phyloP scores from a whole-genome alignment of 1,140 invertebrate genomes.

The Ceratina japonica region DNA sequence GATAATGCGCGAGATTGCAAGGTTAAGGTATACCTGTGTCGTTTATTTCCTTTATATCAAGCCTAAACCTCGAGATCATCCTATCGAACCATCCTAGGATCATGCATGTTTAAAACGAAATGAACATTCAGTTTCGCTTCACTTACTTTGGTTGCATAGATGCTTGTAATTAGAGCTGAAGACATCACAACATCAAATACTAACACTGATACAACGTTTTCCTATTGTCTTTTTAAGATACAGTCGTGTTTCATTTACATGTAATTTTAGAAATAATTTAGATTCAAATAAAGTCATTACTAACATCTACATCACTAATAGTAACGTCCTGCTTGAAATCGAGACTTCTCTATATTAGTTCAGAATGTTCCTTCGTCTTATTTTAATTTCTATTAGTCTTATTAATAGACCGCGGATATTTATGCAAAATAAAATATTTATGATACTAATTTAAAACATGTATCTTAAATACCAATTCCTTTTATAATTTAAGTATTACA shows the following conservation, averaged over 20 bases:
- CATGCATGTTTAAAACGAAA: conserved; percentile 72
- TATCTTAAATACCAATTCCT: too few species aligned
- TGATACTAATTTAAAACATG: too few species aligned
- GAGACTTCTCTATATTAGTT: not conserved
- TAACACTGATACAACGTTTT: conserved; percentile 32
- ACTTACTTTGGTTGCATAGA: conserved; percentile 73
- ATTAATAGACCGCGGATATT: not conserved
- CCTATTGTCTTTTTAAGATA: not conserved
- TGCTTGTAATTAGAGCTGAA: conserved; percentile 49
- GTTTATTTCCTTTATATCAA: conserved; percentile 78
- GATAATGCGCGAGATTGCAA: conserved; percentile 97
- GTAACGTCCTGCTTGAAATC: not conserved
- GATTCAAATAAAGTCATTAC: not conserved
- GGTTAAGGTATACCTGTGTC: conserved; percentile 87
- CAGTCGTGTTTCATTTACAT: conserved; percentile 4
- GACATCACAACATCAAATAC: conserved; percentile 42
- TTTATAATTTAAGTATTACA: too few species aligned
- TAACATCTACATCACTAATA: conserved; percentile 1
- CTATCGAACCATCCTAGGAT: conserved; percentile 76
- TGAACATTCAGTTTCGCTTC: conserved; percentile 69
- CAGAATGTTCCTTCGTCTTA: not conserved
- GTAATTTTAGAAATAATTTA: not conserved
- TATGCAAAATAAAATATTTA: too few species aligned
- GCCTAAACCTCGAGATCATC: conserved; percentile 75
- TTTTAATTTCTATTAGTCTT: conserved; percentile 14